phyloP scores from a whole-genome alignment of 2,888 invertebrate genomes.

The Chydorus sphaericus region DNA sequence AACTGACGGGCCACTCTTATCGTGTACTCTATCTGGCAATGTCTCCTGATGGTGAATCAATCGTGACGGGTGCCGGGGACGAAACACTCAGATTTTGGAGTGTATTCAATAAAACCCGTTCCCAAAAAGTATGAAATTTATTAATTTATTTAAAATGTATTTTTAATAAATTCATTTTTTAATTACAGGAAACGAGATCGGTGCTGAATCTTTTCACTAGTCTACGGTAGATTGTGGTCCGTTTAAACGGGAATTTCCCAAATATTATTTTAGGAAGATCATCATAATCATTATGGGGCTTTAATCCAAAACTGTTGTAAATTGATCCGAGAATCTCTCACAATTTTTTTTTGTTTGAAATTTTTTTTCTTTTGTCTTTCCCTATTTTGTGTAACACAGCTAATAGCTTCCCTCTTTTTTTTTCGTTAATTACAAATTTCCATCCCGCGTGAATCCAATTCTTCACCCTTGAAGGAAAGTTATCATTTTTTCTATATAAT shows the following conservation, averaged over 20 bases:
- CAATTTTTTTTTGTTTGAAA: too few species aligned
- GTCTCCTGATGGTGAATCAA: constrained; percentile 95
- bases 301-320: constrained; percentile 3
- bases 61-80: constrained; percentile 97
- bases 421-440: neutral
- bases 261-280: too few species aligned
- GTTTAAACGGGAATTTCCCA: too few species aligned
- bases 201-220: constrained; percentile 13
- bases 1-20: constrained; percentile 90
- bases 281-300: too few species aligned
- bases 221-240: constrained; percentile 8
- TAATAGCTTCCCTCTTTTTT: neutral
- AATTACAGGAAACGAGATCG: constrained; percentile 34
- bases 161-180: constrained; percentile 18
- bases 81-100: constrained; percentile 98
- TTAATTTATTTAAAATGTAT: constrained; percentile 25
- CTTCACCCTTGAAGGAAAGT: too few species aligned
- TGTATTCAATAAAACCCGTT: constrained; percentile 93
- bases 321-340: neutral
- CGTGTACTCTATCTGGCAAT: constrained; percentile 89
- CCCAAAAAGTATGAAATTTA: constrained; percentile 45
- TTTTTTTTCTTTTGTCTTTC: neutral
- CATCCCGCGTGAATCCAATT: neutral
- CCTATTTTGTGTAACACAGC: neutral
- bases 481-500: too few species aligned